These are phyloP conservation scores for Diadegma fenestrale DNA, from an alignment of 2,888 invertebrate species.

Conservation along the genomic window DNA sequence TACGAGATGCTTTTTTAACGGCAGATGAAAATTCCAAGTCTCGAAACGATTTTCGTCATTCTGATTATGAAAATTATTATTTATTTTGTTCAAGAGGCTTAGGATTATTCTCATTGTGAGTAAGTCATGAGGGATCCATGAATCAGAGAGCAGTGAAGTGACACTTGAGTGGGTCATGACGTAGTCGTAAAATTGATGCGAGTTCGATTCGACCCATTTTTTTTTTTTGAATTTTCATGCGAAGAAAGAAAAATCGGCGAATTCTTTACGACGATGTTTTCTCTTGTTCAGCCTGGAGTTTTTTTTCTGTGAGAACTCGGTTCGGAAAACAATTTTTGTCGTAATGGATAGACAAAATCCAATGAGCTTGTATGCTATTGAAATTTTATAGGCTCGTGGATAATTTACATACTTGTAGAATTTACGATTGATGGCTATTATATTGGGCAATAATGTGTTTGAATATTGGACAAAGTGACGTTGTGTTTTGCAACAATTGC, in stretches of 20 bases:
- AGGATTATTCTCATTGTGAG: not conserved
- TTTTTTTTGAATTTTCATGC: not conserved
- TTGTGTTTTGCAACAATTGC: conserved; percentile 1
- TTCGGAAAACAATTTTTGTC: not conserved
- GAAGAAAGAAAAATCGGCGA: not conserved
- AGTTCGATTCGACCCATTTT: not conserved
- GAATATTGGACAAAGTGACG: not conserved
- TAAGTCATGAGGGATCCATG: not conserved
- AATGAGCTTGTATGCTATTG: not conserved
- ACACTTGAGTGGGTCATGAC: not conserved
- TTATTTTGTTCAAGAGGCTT: not conserved
- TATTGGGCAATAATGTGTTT: not conserved
- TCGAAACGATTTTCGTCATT: not conserved
- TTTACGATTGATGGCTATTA: not conserved
- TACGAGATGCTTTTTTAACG: not conserved
- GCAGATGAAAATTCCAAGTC: not conserved
- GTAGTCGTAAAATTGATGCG: not conserved
- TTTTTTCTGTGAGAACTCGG: not conserved
- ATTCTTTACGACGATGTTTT: not conserved
- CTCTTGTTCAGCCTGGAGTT: not conserved
- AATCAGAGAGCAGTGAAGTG: not conserved
- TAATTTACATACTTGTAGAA: not conserved
- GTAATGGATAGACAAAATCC: not conserved
- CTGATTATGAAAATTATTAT: not conserved
- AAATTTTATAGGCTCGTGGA: not conserved